Base-by-base conservation (phyloP, 1,140 invertebrate species). In the Macrobrachium rosenbergii region DNA sequence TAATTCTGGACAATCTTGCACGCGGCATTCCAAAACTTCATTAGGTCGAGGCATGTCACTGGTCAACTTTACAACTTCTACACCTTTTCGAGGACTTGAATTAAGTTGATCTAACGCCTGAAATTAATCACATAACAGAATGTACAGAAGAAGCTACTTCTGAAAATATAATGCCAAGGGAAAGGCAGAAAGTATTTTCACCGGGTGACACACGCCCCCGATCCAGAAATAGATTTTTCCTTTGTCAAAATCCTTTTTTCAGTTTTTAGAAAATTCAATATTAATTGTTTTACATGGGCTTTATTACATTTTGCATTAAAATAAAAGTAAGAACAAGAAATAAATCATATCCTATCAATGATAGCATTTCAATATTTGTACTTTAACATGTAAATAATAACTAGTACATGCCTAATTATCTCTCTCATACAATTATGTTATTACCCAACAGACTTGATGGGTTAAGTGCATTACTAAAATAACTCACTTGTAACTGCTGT, bases 1-100 rank as follows among this genome's bases (percentile, higher is more conserved):
- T 21, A 87, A 79, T 45, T 87, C 84, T 11, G 84, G 84, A 63
- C 84, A 87, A 78, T 73, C 67, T 69, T 87, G 84, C 60, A 62
- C 78, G 45, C 72, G 79, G 76, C 84, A 87, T 43, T 87, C 84
- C 23, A 87, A 45, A n/a, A 87, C 62, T 10, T 87, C 84, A 28
- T 69, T 21, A 10, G 84, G 84, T 5, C 76, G 58, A 23, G 78
- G 52, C 19, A 69, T n/a, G 52, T 59, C 19, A n/a, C 45, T 23
- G 21, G 14, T 16, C 12, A 17, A 12, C 16, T 72, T 67, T 73
- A 45, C 16, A 67, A 67, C 23, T 81, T 64, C 21, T 62, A 16
- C 79, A 63, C 60, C 23, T 81, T 19, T 11, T 19, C 43, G 19
- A 16, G 28, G 37, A 16, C 11, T 45, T 69, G 23, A 21, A 28